phyloP scores from a whole-genome alignment of 2,797 vertebrate genomes.

The Ciconia nigra region DNA sequence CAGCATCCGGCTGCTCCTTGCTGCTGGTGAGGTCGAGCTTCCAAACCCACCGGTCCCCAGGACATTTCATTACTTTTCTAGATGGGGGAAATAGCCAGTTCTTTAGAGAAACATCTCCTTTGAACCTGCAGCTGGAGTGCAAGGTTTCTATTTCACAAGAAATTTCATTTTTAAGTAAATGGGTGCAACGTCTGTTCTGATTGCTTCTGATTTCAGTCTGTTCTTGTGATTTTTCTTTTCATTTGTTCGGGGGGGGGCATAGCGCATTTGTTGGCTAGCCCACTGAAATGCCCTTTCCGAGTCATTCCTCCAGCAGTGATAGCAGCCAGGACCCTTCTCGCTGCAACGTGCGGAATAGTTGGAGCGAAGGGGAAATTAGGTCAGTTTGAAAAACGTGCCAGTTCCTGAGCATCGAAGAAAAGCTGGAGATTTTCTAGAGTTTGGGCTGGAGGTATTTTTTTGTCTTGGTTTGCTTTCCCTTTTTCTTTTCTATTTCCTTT shows the following conservation, averaged over 20 bases:
- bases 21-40: accelerated
- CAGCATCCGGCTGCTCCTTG: not conserved
- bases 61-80: not conserved
- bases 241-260: accelerated
- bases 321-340: not conserved
- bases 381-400: accelerated
- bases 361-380: not conserved
- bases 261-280: accelerated
- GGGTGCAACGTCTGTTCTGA: not conserved
- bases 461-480: not conserved
- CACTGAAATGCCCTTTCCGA: not conserved
- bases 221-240: not conserved
- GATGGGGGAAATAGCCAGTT: not conserved
- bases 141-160: not conserved
- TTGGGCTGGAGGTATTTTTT: not conserved
- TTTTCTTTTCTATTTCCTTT: not conserved
- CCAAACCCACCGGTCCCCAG: accelerated
- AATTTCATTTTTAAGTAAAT: not conserved
- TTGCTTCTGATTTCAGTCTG: accelerated
- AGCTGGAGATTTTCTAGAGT: not conserved
- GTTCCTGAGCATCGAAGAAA: accelerated
- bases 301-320: not conserved
- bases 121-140: not conserved
- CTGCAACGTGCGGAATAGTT: not conserved
- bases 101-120: not conserved